Percentiles rank a stretch among this genome's conserved stretches.
phyloP scores from a whole-genome alignment of 2,888 invertebrate genomes.

The Dryobotodes eremita region DNA sequence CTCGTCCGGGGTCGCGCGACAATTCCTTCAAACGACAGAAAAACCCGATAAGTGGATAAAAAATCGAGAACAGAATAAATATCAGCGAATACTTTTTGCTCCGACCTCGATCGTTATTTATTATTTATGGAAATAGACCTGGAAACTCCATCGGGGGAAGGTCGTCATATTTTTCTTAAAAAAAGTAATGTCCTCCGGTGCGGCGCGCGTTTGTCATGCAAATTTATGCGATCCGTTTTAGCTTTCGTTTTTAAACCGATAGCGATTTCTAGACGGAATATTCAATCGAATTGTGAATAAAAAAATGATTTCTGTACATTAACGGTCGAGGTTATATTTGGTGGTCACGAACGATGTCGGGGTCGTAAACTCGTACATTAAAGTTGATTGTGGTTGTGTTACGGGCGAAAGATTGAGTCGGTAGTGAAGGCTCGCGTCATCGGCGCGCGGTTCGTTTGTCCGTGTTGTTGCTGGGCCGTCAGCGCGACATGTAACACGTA shows the following conservation, averaged over 20 bases:
- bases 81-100: constrained; percentile 86
- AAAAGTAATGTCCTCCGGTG: constrained; percentile 86
- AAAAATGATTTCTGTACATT: constrained; percentile 80
- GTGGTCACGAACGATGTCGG: constrained; percentile 77
- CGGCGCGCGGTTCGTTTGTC: constrained; percentile 70
- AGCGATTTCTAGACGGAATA: constrained; percentile 87
- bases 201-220: constrained; percentile 87
- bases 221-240: constrained; percentile 89
- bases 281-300: constrained; percentile 83
- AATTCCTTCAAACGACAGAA: constrained; percentile 69
- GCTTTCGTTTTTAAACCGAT: constrained; percentile 87
- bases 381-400: constrained; percentile 58
- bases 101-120: constrained; percentile 88
- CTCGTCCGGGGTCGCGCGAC: constrained; percentile 44
- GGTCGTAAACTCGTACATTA: constrained; percentile 75
- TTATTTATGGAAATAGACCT: constrained; percentile 90
- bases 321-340: constrained; percentile 77
- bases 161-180: constrained; percentile 90
- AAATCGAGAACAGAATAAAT: constrained; percentile 88
- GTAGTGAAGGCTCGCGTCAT: constrained; percentile 36
- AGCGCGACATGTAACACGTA: constrained; percentile 71
- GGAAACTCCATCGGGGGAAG: constrained; percentile 86
- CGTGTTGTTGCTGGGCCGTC: constrained; percentile 70
- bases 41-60: constrained; percentile 86
- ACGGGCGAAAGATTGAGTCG: constrained; percentile 45